Conservation (phyloP, 1,140 invertebrate genomes). For the Drosophila saltans region DNA sequence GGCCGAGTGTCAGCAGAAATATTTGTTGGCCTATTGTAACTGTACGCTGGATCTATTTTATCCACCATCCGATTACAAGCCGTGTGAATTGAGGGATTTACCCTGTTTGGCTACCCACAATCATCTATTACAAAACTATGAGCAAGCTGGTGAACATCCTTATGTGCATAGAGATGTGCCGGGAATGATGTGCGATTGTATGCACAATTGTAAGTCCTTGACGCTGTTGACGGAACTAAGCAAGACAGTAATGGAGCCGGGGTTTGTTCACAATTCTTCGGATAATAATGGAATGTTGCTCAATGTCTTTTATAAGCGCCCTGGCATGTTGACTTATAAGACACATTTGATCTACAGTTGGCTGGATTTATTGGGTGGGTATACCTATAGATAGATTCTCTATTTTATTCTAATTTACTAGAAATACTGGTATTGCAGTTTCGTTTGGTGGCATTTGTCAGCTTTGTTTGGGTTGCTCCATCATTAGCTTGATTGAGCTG, state of each 20-base stretch:
- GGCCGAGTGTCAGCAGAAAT: constrained; percentile 65
- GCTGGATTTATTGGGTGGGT: constrained; percentile 69
- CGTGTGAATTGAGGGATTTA: constrained; percentile 59
- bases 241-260: constrained; percentile 28
- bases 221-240: constrained; percentile 54
- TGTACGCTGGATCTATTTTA: constrained; percentile 75
- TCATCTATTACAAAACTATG: constrained; percentile 45
- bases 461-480: constrained; percentile 89
- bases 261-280: constrained; percentile 4
- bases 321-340: constrained; percentile 55
- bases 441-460: constrained; percentile 89
- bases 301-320: constrained; percentile 48
- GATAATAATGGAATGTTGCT: constrained; percentile 26
- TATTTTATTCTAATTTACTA: too few relatives aligned
- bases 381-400: not conserved
- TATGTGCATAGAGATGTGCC: constrained; percentile 32
- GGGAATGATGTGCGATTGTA: constrained; percentile 66
- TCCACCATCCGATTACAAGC: constrained; percentile 54
- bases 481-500: constrained; percentile 88
- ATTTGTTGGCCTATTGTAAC: constrained; percentile 67
- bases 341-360: constrained; percentile 74
- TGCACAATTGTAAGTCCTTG: constrained; percentile 69
- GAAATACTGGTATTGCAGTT: constrained; percentile 83
- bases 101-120: constrained; percentile 66
- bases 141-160: constrained; percentile 46